These are phyloP conservation scores for Carcharodon carcharias DNA, from an alignment of 2,797 vertebrate species.

Conservation along the genomic window DNA sequence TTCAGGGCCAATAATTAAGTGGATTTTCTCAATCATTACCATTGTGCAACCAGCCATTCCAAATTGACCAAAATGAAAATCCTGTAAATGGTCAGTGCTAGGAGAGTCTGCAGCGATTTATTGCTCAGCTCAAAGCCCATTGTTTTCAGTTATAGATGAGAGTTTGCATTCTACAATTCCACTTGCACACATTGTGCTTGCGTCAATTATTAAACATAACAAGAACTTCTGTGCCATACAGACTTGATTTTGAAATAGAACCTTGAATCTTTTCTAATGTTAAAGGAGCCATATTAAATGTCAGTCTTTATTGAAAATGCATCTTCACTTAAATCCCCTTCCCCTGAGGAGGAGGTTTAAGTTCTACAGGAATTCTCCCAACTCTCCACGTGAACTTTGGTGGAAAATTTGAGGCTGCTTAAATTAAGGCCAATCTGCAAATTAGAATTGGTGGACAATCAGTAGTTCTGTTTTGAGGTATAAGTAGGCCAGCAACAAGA, in stretches of 20 bases:
- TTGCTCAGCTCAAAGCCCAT: not conserved
- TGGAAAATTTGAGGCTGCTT: not conserved
- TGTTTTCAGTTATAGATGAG: not conserved
- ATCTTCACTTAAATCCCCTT: not conserved
- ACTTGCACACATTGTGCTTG: not conserved
- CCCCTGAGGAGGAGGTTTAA: not conserved
- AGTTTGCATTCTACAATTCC: not conserved
- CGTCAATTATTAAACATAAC: not conserved
- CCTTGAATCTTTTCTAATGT: not conserved
- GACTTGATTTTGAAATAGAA: not conserved
- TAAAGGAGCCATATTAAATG: not conserved
- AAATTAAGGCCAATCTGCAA: not conserved
- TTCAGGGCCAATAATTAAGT: too few species aligned
- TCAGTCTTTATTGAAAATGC: not conserved
- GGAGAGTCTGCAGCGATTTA: not conserved
- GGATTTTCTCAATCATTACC: not conserved
- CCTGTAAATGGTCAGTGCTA: not conserved
- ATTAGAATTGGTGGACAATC: not conserved
- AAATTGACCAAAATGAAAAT: not conserved
- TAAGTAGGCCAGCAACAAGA: not conserved
- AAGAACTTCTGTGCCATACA: not conserved
- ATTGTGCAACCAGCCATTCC: not conserved
- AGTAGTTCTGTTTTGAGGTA: not conserved
- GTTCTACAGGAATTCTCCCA: not conserved
- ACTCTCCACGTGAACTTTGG: not conserved